These are phyloP conservation scores for Gadus macrocephalus DNA, from an alignment of 2,113 vertebrate genomes.

Conservation along the genomic window DNA sequence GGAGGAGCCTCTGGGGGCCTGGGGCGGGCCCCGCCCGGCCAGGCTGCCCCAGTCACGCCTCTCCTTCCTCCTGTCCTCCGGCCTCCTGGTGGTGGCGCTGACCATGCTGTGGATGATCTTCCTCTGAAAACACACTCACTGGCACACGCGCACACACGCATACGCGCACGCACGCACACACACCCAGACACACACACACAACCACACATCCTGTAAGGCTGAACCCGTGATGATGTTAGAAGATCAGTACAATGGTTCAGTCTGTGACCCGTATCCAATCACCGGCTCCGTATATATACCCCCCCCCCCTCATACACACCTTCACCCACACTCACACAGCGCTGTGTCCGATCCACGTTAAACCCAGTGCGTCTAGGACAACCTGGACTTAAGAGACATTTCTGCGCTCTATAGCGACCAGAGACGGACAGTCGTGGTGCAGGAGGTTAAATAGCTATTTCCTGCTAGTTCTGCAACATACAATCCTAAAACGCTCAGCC, in stretches of 20 bases:
- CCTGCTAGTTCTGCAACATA: no score
- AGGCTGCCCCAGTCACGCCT: slow-evolving; percentile 73
- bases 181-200: slow-evolving; percentile 4
- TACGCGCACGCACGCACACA: not conserved
- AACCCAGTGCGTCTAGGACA: no score
- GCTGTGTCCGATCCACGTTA: no score
- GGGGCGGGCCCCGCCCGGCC: slow-evolving; percentile 63
- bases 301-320: not conserved
- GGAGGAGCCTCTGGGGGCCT: slow-evolving; percentile 78
- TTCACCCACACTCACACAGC: not conserved
- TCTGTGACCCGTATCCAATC: no score
- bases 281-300: no score
- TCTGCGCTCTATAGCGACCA: no score
- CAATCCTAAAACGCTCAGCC: no score
- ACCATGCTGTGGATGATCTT: slow-evolving; percentile 89
- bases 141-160: not conserved
- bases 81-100: slow-evolving; percentile 79
- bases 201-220: not conserved
- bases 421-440: no score
- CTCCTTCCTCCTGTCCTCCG: slow-evolving; percentile 84
- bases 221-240: not conserved
- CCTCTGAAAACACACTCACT: slow-evolving; percentile 60
- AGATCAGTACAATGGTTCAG: no score
- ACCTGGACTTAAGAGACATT: no score
- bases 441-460: no score